phyloP scores from a whole-genome alignment of 2,888 invertebrate species.

The Tholera decimalis region DNA sequence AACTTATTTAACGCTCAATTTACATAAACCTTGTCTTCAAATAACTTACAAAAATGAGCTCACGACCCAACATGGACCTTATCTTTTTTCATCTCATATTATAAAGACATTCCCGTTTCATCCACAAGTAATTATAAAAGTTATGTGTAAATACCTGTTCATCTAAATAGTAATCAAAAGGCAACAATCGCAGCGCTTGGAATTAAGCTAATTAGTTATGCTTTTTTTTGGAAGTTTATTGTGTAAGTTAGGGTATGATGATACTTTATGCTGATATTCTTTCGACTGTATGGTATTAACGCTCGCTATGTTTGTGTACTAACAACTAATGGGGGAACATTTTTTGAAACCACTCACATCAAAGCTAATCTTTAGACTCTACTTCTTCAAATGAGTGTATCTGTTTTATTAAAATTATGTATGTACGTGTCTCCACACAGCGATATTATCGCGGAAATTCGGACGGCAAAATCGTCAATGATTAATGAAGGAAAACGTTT shows the following conservation, averaged over 20 bases:
- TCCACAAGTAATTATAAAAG: conserved; percentile 11
- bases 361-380: neutral
- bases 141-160: conserved; percentile 32
- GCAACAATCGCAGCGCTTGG: conserved; percentile 15
- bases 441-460: too few species aligned
- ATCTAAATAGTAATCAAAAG: conserved; percentile 6
- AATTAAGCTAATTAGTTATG: conserved; percentile 3
- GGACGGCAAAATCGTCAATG: too few species aligned
- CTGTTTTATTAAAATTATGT: too few species aligned
- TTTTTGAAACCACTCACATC: neutral
- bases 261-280: conserved; percentile 38
- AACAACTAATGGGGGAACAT: conserved; percentile 34
- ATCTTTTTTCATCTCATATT: conserved; percentile 3
- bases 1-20: conserved; percentile 16
- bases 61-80: neutral
- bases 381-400: too few species aligned
- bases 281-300: conserved; percentile 22
- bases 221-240: conserved; percentile 23
- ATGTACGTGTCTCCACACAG: too few species aligned
- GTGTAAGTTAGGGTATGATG: conserved; percentile 13
- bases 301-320: conserved; percentile 35
- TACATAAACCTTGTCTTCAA: conserved; percentile 1
- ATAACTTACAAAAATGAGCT: neutral
- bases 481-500: too few species aligned
- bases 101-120: conserved; percentile 26